Conservation (phyloP, 1,140 invertebrate species). For the Hypothenemus hampei region DNA sequence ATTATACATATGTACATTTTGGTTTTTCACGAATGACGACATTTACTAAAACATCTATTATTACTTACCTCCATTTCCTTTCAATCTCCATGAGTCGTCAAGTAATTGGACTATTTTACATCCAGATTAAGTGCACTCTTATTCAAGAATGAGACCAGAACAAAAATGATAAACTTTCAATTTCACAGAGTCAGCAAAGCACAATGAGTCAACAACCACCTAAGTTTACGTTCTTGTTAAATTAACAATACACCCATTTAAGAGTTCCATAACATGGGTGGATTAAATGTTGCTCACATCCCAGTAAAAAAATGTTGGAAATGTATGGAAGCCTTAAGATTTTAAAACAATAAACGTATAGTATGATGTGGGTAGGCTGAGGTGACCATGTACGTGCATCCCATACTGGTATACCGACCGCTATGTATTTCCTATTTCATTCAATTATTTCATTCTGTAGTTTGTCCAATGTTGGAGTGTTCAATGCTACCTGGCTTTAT, state of each 20-base stretch:
- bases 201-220: conserved; percentile 19
- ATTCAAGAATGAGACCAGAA: too few relatives aligned
- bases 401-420: conserved; percentile 16
- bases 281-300: not conserved
- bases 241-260: conserved; percentile 8
- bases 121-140: too few relatives aligned
- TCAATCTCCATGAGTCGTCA: not conserved
- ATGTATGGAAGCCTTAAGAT: not conserved
- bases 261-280: not conserved
- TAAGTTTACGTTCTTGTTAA: conserved; percentile 11
- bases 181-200: conserved; percentile 4
- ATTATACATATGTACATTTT: too few relatives aligned
- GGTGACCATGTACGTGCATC: conserved; percentile 21
- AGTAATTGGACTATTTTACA: too few relatives aligned
- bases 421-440: conserved; percentile 26
- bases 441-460: conserved; percentile 25
- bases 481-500: conserved; percentile 18
- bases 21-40: too few relatives aligned
- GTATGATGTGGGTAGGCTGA: conserved; percentile 15
- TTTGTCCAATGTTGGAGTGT: conserved; percentile 21
- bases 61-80: not conserved
- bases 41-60: too few relatives aligned
- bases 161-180: conserved; percentile 12
- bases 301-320: not conserved
- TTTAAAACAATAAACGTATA: not conserved